Base-by-base conservation (phyloP, 2,888 invertebrate genomes). In the Erebia aethiops region DNA sequence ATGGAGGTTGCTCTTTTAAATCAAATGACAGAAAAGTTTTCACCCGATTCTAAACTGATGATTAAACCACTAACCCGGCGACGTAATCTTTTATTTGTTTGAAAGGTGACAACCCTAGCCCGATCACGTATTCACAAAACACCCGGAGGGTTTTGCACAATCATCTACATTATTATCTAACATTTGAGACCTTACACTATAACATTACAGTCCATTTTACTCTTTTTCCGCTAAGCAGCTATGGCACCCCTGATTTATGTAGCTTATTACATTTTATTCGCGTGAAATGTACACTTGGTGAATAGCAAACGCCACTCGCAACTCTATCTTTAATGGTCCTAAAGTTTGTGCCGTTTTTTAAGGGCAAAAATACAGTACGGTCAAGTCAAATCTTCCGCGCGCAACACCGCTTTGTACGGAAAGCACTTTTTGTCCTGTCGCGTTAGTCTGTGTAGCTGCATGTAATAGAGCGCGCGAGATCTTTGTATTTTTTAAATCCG, bases 191-290 rank as follows among this genome's bases (percentile, higher is more conserved):
- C 83, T 80, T 87, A 82, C 54, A 4, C 4, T n/a, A 16, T 1
- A 26, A 11, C 11, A 43, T 70, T 78, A 81, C 72, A 72, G 79
- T 77, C 67, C 67, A 70, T 77, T 78, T 79, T 75, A 72, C 67
- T 52, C 41, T 68, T 35, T 58, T 70, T 74, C 76, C 74, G 77
- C 79, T 35, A 41, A 69, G 57, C 62, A 56, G 41, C 35, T 10
- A 79, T 79, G 79, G 77, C 80, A 81, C 86, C 82, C 82, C 83
- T 85, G 87, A 92, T 91, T 91, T 91, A 90, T 89, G 84, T 85
- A 85, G 84, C 89, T 91, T 91, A 91, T 91, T 89, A 90, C 87
- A 89, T 91, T 91, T 90, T 89, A 88, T 85, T 86, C 87, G 88
- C 90, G 87, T 87, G 89, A 89, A 91, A 89, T 89, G 87, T 89